Percentiles rank a stretch among this genome's conserved stretches.
Evolutionary conservation across 2,888 invertebrate genomes (phyloP).

Genomic region (Aphidoletes aphidimyza): DNA sequence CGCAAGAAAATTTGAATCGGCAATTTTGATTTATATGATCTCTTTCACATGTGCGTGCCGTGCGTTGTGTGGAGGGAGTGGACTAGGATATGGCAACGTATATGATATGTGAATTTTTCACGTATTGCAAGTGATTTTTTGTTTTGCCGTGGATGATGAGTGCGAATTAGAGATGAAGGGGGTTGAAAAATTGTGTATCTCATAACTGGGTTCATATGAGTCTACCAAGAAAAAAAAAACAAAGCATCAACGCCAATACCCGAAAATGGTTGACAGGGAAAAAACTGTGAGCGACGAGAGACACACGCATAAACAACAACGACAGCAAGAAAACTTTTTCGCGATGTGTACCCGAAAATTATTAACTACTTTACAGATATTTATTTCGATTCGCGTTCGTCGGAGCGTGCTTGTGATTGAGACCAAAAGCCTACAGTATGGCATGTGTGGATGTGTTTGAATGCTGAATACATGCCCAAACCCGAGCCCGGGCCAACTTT

Average conservation of each 20-base stretch:
- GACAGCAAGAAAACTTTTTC: constrained; percentile 51
- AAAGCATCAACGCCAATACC: background rate
- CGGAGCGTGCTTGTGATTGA: constrained; percentile 31
- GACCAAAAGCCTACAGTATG: constrained; percentile 23
- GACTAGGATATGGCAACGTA: background rate
- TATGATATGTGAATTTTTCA: background rate
- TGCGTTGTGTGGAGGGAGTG: background rate
- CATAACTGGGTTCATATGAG: background rate
- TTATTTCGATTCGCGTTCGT: constrained; percentile 20
- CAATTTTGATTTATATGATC: constrained; percentile 49
- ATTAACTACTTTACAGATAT: constrained; percentile 51
- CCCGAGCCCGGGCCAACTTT: background rate
- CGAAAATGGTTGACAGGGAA: background rate
- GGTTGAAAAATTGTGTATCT: constrained; percentile 14
- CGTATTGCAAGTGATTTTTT: constrained; percentile 38
- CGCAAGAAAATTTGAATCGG: constrained; percentile 47
- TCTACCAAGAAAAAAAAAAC: background rate
- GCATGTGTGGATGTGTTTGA: constrained; percentile 11
- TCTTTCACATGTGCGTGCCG: constrained; percentile 33
- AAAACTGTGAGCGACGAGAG: background rate
- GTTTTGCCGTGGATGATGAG: background rate
- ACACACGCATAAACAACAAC: background rate
- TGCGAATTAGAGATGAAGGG: background rate
- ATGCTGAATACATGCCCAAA: background rate
- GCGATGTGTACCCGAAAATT: constrained; percentile 27